Evolutionary conservation across 2,113 vertebrate genomes (phyloP), one percentile per base, ranked within the genome.

Genomic region (Hyperoodon ampullatus): DNA sequence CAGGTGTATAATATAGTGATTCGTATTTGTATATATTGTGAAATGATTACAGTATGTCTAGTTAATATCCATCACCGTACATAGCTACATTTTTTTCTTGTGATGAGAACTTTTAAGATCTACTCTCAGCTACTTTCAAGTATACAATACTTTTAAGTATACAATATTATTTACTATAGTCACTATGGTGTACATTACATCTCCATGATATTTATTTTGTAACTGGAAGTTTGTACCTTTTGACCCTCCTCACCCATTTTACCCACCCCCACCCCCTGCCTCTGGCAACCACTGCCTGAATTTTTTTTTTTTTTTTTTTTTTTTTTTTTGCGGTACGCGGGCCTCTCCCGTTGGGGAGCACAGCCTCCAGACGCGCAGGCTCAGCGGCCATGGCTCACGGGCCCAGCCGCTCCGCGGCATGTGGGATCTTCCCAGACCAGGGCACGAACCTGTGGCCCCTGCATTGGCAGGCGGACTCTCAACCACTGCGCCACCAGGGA

Each of bases 281-380:
- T 35, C 53, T 80, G 77, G 77, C 50, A 80, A 24, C 77, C 53
- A 81, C 8, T 15, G 53, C 26, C 33, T 83, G 61, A 8, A 15
- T 16, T 88, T 39, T 93, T 89, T 86, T 63, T 93, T 89, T 86
- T 63, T 93, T 93, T 89, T 86, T 63, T 93, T 89, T 86, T 63
- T 93, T 89, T 86, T 63, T 93, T 89, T 86, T 63, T 39, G 39
- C 39, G 39, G 39, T 39, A 39, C 39, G 4, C 39, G 39, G 39
- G 39, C 39, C 39, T 39, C 39, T 39, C 39, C 39, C 39, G 39
- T 39, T 39, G 39, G 39, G 39, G 39, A 39, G 39, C 39, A 39
- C 39, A 39, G 39, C 39, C 39, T 39, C 39, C 39, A 39, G 39
- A 39, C 39, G 39, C 39, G 39, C 39, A 39, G 39, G 39, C 39